Evolutionary conservation across 1,140 invertebrate genomes (phyloP), one percentile per base, ranked within the genome.

Genomic region (Campoletis sonorensis): DNA sequence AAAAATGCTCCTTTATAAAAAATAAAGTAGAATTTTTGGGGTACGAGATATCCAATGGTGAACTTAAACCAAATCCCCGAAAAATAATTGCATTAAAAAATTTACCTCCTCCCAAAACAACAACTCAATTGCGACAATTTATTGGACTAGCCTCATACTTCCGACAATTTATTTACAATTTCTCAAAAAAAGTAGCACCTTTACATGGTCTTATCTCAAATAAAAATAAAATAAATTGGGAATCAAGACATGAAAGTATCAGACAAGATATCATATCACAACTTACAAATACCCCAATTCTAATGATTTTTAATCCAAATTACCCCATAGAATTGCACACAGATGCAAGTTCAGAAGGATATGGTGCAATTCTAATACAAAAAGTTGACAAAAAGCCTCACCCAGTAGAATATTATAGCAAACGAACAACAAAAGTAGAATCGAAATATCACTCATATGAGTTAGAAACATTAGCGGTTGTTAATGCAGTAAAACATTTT

Each of bases 1-100:
- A 85, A 85, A 91, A 90, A 80, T 88, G 88, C 79, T 80, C 80
- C 10, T 88, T 90, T 78, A 58, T 88, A 4, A 88, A 86, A 58
- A 81, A 75, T 15, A 79, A 77, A 45, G 81, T 90, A 26, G 82
- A 88, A 33, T 90, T 82, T 73, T 72, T 90, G n/a, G 88, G 88
- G 11, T 87, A 82, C 75, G 80, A 83, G 61, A 79, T 90, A 10
- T 58, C 37, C 2, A 26, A 49, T 13, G 84, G 86, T 5, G 78
- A 85, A 79, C 77, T 90, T 0, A 68, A 51, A 79, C 83, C 81
- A 45, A 84, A 83, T 54, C 81, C 70, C 21, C 72, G 61, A 15
- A 85, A 85, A 79, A 80, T 85, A 18, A 72, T 79, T 76, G 79
- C 83, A 11, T 40, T 87, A 1, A 54, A 49, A 23, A 16, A 45